Conservation (phyloP, 2,113 vertebrate species). For the Pangasianodon gigas region DNA sequence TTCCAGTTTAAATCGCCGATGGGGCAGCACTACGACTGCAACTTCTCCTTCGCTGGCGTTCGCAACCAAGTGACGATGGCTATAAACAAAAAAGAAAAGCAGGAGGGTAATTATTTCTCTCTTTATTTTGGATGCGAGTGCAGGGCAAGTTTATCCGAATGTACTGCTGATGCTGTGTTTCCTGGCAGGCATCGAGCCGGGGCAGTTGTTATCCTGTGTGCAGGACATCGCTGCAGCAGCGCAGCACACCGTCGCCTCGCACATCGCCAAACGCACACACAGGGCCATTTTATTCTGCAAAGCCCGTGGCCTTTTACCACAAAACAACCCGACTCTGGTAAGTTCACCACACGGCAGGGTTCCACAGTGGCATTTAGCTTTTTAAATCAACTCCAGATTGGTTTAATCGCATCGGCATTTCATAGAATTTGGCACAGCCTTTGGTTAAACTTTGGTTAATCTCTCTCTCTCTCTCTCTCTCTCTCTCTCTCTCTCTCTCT, state of each 20-base stretch:
- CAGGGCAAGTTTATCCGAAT: no score
- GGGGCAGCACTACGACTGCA: constrained; percentile 78
- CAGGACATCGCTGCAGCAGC: constrained; percentile 85
- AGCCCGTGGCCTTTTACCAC: constrained; percentile 72
- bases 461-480: background rate
- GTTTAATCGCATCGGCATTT: constrained; percentile 14
- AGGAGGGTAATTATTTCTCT: constrained; percentile 80
- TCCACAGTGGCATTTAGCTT: background rate
- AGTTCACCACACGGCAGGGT: constrained; percentile 53
- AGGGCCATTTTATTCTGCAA: constrained; percentile 90
- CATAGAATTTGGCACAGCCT: constrained; percentile 3
- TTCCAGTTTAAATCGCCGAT: constrained; percentile 79
- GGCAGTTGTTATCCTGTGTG: constrained; percentile 81
- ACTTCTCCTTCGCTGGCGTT: constrained; percentile 91
- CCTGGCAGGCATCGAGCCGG: constrained; percentile 76
- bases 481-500: background rate
- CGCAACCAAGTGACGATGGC: constrained; percentile 68
- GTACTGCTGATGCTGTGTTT: constrained; percentile 44
- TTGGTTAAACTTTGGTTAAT: background rate
- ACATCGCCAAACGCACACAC: constrained; percentile 83
- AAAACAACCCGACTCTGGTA: constrained; percentile 79
- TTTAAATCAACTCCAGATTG: constrained; percentile 3
- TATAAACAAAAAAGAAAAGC: constrained; percentile 79
- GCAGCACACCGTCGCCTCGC: constrained; percentile 79
- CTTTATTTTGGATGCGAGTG: background rate